Base-by-base conservation (phyloP, 1,140 invertebrate genomes). In the Atta colombica region DNA sequence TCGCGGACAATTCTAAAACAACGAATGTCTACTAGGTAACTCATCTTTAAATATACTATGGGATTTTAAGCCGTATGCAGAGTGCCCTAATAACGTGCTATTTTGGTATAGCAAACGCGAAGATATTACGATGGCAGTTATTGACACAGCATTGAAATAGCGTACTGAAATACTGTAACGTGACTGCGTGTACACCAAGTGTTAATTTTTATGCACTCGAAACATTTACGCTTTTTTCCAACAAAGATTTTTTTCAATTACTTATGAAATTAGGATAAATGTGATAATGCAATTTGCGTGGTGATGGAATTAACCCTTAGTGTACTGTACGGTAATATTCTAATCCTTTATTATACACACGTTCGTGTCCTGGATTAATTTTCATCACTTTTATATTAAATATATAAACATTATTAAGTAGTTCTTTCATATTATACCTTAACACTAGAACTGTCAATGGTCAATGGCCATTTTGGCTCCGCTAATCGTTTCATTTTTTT, bases 1-100 rank as follows among this genome's bases (percentile, higher is more conserved):
- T 60, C 74, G 74, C 31, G 21, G 6, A 28, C 12, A 16, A 60
- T 49, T 12, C 35, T 78, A 21, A 18, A 58, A 4, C 4, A 21
- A 58, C 21, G 10, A 58, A 10, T 25, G 10, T 80, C 49, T 55
- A 18, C 45, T 69, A 35, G 31, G 63, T 69, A 53, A 82, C 21
- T 81, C 51, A 21, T 71, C 21, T 82, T 72, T 72, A 82, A 82
- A 82, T 82, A 60, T 12, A 45, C 77, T 16, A 25, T 51, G 10
- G 1, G 58, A 53, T n/a, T 10, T 82, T n/a, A 58, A 49, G 5
- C 51, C 31, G 6, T 16, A 25, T 25, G 14, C 21, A 8, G 18
- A n/a, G 16, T 60, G 66, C n/a, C 18, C 35, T 31, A 45, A 66
- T 58, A 61, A 58, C 4, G 65, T 45, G 49, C 4, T 69, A 80